Evolutionary conservation across 1,140 invertebrate genomes (phyloP), one percentile per base, ranked within the genome.

Genomic region (Batillaria attramentaria): DNA sequence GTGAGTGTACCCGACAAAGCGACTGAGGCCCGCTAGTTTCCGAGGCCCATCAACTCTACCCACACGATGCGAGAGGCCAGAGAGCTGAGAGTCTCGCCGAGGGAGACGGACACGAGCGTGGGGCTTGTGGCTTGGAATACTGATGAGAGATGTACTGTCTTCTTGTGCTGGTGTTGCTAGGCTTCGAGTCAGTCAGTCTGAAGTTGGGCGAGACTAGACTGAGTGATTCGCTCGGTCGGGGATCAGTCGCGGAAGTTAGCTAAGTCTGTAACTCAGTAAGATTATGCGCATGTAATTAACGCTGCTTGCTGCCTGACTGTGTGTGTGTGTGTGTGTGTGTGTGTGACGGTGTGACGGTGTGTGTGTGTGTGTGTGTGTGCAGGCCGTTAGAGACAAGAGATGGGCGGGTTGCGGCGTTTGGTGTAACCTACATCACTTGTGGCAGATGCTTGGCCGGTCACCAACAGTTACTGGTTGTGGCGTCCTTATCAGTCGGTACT

Each of bases 341-440:
- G n/a, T n/a, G n/a, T n/a, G n/a, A n/a, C n/a, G n/a, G n/a, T n/a
- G n/a, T n/a, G n/a, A n/a, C n/a, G n/a, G n/a, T n/a, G n/a, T n/a
- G n/a, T n/a, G n/a, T 50, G 46, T 50, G 46, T 50, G 46, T 50
- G 46, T 50, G 46, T n/a, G n/a, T n/a, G n/a, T n/a, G n/a, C n/a
- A n/a, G n/a, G n/a, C n/a, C n/a, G n/a, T n/a, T n/a, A n/a, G n/a
- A n/a, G n/a, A n/a, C n/a, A n/a, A n/a, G n/a, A n/a, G n/a, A n/a
- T n/a, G n/a, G n/a, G n/a, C n/a, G n/a, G n/a, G n/a, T n/a, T n/a
- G n/a, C n/a, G n/a, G n/a, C n/a, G n/a, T n/a, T n/a, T n/a, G n/a
- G n/a, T n/a, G n/a, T n/a, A n/a, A n/a, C n/a, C n/a, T n/a, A n/a
- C n/a, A n/a, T n/a, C n/a, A n/a, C n/a, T n/a, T n/a, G n/a, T n/a